Evolutionary conservation across 1,140 invertebrate genomes (phyloP), one percentile per base, ranked within the genome.

Genomic region (Argopecten irradians): DNA sequence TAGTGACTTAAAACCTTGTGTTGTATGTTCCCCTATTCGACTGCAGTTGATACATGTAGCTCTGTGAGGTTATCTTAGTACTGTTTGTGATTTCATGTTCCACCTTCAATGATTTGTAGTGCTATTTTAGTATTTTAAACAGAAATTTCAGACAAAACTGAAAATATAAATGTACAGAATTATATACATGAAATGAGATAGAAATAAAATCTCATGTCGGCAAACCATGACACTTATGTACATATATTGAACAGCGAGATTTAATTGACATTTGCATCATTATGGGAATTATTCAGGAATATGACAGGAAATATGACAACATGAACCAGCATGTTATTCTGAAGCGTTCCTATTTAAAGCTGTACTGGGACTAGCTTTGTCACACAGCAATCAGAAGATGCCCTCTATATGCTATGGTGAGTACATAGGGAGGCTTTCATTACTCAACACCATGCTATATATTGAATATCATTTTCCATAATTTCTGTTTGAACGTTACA

Each of bases 121-220:
- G 22, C 55, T 28, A 71, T 71, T 28, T 39, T 39, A 39, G 36
- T 39, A n/a, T n/a, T n/a, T n/a, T n/a, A 28, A 71, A 2, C n/a
- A 71, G n/a, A 71, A n/a, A 71, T 28, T 28, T 28, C n/a, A 71
- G 55, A 71, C 55, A 71, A 71, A 71, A n/a, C n/a, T 28, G n/a
- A 71, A 71, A 71, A 71, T 71, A 71, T n/a, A 71, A 71, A 71
- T 71, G 14, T 71, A 71, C 55, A 71, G 55, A 71, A 71, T 71
- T 71, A 71, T 71, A 71, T 71, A 71, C 55, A 71, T 71, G 55
- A 71, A 71, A 71, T 71, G 55, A 71, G 55, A 71, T 71, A 71
- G 28, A 11, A 71, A 16, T 28, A 71, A 71, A 71, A 71, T 71
- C 55, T 71, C 55, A 71, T 71, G 55, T 71, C 55, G 55, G 55